phyloP scores from a whole-genome alignment of 1,140 invertebrate genomes.

The Pseudachorutes palmiensis region DNA sequence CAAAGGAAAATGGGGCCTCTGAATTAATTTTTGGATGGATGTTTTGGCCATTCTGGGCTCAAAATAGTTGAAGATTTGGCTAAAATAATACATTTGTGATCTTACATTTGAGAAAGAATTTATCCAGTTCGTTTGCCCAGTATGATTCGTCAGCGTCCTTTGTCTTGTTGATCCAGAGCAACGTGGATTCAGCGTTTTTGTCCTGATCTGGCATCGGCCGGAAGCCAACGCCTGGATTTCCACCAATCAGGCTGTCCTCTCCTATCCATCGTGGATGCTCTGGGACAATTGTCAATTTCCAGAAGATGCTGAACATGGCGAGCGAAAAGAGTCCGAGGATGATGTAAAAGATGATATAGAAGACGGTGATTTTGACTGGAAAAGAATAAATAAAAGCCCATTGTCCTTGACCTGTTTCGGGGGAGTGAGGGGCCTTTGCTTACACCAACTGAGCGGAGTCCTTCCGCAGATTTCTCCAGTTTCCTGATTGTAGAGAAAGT shows the following conservation, averaged over 20 bases:
- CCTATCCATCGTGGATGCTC: slow-evolving; percentile 43
- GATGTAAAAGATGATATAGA: slow-evolving; percentile 87
- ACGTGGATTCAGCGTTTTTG: slow-evolving; percentile 79
- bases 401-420: too few relatives aligned
- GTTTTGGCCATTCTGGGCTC: too few relatives aligned
- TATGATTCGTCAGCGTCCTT: slow-evolving; percentile 66
- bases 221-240: slow-evolving; percentile 48
- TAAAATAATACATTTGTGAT: too few relatives aligned
- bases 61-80: too few relatives aligned
- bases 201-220: slow-evolving; percentile 73
- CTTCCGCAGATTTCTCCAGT: slow-evolving; percentile 59
- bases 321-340: slow-evolving; percentile 79
- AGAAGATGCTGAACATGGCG: slow-evolving; percentile 85
- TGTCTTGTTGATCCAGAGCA: slow-evolving; percentile 81
- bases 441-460: slow-evolving; percentile 65
- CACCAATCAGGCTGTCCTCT: slow-evolving; percentile 17
- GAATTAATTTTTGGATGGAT: too few relatives aligned
- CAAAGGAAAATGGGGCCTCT: too few relatives aligned
- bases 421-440: too few relatives aligned
- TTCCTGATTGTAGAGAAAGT: slow-evolving; percentile 52
- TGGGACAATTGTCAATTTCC: slow-evolving; percentile 70
- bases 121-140: slow-evolving; percentile 64
- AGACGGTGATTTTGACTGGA: slow-evolving; percentile 68
- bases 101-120: background rate
- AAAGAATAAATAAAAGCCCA: background rate